Evolutionary conservation across 2,888 invertebrate genomes (phyloP).

Genomic region (Atherix ibis): DNA sequence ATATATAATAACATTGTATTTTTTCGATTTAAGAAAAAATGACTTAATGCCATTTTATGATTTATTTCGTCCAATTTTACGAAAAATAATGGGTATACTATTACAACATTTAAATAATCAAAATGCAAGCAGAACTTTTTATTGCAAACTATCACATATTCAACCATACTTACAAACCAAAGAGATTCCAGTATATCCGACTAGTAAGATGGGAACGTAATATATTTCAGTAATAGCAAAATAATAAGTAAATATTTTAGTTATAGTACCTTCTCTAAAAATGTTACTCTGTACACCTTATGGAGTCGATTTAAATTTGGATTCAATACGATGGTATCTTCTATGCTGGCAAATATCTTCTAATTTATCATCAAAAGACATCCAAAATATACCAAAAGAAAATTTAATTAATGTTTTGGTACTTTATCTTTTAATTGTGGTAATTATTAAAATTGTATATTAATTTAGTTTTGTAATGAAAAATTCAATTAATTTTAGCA

Average conservation of each 20-base stretch:
- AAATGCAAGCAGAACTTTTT: constrained; percentile 1
- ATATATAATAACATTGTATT: background rate
- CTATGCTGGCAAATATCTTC: constrained; percentile 5
- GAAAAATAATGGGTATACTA: constrained; percentile 4
- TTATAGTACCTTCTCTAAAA: constrained; percentile 1
- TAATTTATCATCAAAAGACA: background rate
- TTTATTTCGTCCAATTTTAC: constrained; percentile 2
- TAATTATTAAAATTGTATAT: background rate
- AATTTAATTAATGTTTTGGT: constrained; percentile 1
- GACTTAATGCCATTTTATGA: constrained; percentile 2
- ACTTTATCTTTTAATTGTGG: constrained; percentile 2
- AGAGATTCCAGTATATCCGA: constrained; percentile 2
- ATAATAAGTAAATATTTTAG: constrained; percentile 4
- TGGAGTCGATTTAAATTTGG: background rate
- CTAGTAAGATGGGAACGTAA: background rate
- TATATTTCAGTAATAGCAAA: constrained; percentile 1
- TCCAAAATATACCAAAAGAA: background rate
- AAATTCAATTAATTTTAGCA: background rate
- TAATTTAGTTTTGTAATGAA: constrained; percentile 3
- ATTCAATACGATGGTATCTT: constrained; percentile 1
- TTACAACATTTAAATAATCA: background rate
- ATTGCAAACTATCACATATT: background rate
- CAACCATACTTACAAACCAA: background rate
- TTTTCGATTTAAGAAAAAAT: constrained; percentile 3
- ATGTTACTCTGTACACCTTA: constrained; percentile 1